Base-by-base conservation (phyloP, 1,140 invertebrate species). In the Drosophila sturtevanti region DNA sequence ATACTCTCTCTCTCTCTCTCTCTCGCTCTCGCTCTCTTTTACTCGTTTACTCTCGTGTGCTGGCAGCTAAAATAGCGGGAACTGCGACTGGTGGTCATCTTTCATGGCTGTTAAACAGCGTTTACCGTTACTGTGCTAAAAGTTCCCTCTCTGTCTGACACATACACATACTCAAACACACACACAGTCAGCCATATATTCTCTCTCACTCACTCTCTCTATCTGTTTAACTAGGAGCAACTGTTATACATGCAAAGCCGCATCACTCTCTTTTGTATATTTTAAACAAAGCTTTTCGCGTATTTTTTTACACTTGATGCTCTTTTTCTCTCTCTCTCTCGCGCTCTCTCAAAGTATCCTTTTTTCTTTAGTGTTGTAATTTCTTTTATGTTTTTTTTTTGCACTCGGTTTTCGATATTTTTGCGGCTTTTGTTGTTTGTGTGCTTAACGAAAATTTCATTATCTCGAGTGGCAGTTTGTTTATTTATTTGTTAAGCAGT, bases 391-490 rank as follows among this genome's bases (percentile, higher is more conserved):
- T n/a, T n/a, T n/a, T 24, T 24, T 24, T 24, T 65, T 35, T 56
- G 58, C n/a, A n/a, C 72, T 48, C 56, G 41, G 14, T 18, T 48
- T 18, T 63, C 22, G 38, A 48, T 18, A 18, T 58, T 54, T 74
- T 71, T 72, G 79, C 76, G 73, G 73, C 73, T 58, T 77, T 77
- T 71, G 67, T 72, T 75, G 63, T 68, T 63, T 68, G 55, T 70
- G 54, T 63, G 54, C 64, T 64, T 35, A 51, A 48, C 67, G 69
- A 34, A 87, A 81, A 86, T 79, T 87, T 86, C 84, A 86, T 86
- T 86, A 86, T 86, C 81, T 86, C 70, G 35, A 81, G 78, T 81
- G 70, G 67, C 59, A 74, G 84, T 82, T 82, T 87, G 82, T 86
- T 86, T 86, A 75, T 86, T 89, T 86, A 72, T 82, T 82, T 72